Evolutionary conservation across 2,888 invertebrate species (phyloP), one percentile per base, ranked within the genome.

Genomic region (Brenthis daphne): DNA sequence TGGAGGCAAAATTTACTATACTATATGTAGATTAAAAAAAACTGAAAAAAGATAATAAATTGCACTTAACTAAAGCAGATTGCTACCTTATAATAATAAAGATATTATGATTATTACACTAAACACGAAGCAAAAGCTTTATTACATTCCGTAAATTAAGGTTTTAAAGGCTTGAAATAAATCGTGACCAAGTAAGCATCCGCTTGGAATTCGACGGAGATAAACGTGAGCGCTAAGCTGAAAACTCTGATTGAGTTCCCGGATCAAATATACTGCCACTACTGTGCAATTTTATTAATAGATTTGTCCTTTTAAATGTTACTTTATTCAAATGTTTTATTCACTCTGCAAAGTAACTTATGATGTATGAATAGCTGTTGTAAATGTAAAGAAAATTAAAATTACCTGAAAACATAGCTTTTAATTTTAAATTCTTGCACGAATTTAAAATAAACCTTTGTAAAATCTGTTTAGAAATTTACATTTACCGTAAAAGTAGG

Each of bases 161-260:
- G 20, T 65, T 37, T 37, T 12, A 57, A 53, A 57, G 50, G 51
- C 24, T 65, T 65, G n/a, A 48, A 66, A 60, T 24, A 60, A 60
- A 60, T 54, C 29, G 54, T 43, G 54, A 66, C 60, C 60, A 55
- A 60, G 55, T 60, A 55, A 60, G 33, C 55, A 37, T 66, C 66
- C 60, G 54, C 54, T 66, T 33, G 33, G 47, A 60, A 60, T 60
- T 66, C 33, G 48, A 58, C 48, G 14, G 16, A 60, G 66, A 60
- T 66, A 66, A 66, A 66, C 60, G 66, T 8, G 60, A 33, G 12
- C 37, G 20, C 48, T 54, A 60, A 55, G 48, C 60, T 20, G 60
- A 66, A 65, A 60, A 48, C 60, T 55, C 54, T 60, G 60, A 66
- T 66, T 58, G 29, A 53, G 53, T 60, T 66, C 8, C 33, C 48